Base-by-base conservation (phyloP, 1,140 invertebrate species). In the Monomorium pharaonis region DNA sequence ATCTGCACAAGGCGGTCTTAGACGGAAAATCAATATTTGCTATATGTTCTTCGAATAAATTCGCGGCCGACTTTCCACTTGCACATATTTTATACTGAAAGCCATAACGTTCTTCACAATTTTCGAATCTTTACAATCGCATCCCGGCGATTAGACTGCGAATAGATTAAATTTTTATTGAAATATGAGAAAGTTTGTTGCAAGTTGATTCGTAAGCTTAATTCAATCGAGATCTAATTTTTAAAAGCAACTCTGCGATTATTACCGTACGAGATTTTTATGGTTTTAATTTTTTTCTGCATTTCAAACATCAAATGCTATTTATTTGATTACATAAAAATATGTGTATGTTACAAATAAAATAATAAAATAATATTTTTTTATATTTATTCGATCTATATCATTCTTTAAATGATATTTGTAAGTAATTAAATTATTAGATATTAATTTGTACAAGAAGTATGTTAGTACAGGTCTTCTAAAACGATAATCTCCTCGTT, bases 21-120 rank as follows among this genome's bases (percentile, higher is more conserved):
- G 75, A 18, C 44, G 42, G 27, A 49, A 63, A 67, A 78, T 78
- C 76, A 78, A 78, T 78, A 49, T 51, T 65, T 49, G 60, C 16
- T 27, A 18, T 63, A 42, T 51, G 47, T 65, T 49, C 16, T 37
- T 51, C 5, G 75, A 67, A 76, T 44, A 33, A 76, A 44, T 76
- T 58, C n/a, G n/a, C 37, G 63, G 24, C 37, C 63, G 63, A 18
- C 33, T 75, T 37, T 75, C n/a, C 54, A 6, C 60, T 42, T 58
- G 54, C 33, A 58, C 42, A 42, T 60, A 58, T 47, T 76, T 67
- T 67, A 27, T 56, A 18, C 37, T 16, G 12, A 1, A 37, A 27
- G 14, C 33, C 24, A 1, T 49, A 49, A 30, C 21, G 14, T 37
- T 33, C 3, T 24, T 67, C 21, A 30, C 42, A 24, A 75, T 75